A percentile compares a stretch with the other conserved stretches of the same genome.
These are phyloP conservation scores for Drosophila hamatofila DNA, from an alignment of 2,888 invertebrate species.

Conservation along the genomic window DNA sequence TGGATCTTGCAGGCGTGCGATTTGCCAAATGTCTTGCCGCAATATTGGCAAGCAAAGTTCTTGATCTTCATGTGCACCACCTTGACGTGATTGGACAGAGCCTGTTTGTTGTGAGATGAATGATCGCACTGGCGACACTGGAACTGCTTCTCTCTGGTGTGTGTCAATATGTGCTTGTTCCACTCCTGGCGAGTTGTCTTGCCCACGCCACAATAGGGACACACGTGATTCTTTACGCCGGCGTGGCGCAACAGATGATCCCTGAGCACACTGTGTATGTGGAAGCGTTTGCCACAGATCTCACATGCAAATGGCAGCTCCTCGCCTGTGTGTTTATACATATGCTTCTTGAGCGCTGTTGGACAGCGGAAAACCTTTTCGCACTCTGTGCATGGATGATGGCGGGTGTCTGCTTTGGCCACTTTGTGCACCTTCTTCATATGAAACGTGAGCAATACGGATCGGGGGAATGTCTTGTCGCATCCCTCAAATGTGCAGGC, in stretches of 20 bases:
- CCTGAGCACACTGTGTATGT: constrained; percentile 82
- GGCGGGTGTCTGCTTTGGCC: constrained; percentile 66
- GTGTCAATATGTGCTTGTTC: constrained; percentile 83
- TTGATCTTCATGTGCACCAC: constrained; percentile 83
- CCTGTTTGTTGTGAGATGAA: constrained; percentile 83
- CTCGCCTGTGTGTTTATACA: constrained; percentile 83
- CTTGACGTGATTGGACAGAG: constrained; percentile 80
- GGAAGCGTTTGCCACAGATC: constrained; percentile 83
- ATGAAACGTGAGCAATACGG: constrained; percentile 80
- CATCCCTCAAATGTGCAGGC: constrained; percentile 83
- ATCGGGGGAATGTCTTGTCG: constrained; percentile 76
- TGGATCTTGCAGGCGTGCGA: constrained; percentile 83
- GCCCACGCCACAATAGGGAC: constrained; percentile 83
- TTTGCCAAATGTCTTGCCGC: constrained; percentile 83
- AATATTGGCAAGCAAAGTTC: constrained; percentile 82
- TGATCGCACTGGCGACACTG: constrained; percentile 82
- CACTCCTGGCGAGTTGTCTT: constrained; percentile 83
- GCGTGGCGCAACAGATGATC: constrained; percentile 84
- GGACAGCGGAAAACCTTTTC: constrained; percentile 84
- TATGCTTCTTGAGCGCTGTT: constrained; percentile 83
- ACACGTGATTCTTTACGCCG: constrained; percentile 84
- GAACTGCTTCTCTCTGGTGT: constrained; percentile 83
- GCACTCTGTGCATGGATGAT: constrained; percentile 82
- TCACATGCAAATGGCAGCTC: constrained; percentile 82
- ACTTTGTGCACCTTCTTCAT: constrained; percentile 79